Evolutionary conservation across 2,888 invertebrate genomes (phyloP).

Genomic region (Oasisia sp.): DNA sequence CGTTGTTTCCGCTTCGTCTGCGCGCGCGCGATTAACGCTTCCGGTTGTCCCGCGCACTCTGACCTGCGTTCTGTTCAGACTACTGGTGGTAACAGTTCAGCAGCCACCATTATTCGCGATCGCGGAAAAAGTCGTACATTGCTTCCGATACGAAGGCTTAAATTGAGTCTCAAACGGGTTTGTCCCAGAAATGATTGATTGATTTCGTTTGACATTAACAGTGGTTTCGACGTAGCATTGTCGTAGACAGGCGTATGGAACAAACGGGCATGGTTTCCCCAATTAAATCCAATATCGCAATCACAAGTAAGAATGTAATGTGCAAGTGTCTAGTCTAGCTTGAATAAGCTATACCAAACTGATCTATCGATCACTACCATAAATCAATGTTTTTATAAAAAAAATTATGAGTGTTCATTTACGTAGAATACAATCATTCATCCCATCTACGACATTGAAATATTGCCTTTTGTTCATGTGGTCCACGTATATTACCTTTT

Average conservation of each 20-base stretch:
- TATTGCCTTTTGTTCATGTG: background rate
- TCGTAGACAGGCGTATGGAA: background rate
- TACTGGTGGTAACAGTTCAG: background rate
- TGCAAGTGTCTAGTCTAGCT: background rate
- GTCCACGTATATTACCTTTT: background rate
- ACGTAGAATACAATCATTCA: background rate
- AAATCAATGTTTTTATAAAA: too few species aligned
- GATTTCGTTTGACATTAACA: background rate
- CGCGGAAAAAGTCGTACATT: background rate
- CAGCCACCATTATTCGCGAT: background rate
- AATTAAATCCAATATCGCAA: background rate
- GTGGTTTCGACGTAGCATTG: background rate
- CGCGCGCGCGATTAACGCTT: background rate
- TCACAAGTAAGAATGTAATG: background rate
- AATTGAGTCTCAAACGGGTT: background rate
- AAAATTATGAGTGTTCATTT: background rate
- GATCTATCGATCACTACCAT: too few species aligned
- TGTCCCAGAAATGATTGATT: background rate
- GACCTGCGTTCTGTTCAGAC: background rate
- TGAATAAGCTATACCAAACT: too few species aligned
- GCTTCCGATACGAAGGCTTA: background rate
- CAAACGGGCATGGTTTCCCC: background rate
- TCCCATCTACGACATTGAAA: background rate
- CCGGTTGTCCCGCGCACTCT: background rate
- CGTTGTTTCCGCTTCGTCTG: background rate